Percentiles rank a stretch among this genome's conserved stretches.
Evolutionary conservation across 2,113 vertebrate genomes (phyloP).

Genomic region (Piprites chloris): DNA sequence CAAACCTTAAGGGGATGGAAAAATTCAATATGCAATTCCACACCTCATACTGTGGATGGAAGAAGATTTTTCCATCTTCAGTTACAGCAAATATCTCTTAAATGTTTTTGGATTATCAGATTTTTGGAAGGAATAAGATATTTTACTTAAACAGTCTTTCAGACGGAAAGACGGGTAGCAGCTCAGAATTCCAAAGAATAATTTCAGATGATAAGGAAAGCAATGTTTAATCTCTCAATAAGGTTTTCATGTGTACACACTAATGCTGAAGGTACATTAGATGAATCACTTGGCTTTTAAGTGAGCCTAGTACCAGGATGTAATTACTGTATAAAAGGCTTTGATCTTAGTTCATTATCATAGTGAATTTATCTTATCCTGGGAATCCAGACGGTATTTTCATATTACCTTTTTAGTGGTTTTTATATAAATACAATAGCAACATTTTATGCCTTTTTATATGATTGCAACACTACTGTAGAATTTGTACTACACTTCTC

Average conservation of each 20-base stretch:
- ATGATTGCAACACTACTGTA: neutral
- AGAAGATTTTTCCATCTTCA: neutral
- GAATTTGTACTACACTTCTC: neutral
- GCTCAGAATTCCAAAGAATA: neutral
- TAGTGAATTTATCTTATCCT: neutral
- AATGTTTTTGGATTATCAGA: neutral
- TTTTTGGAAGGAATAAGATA: neutral
- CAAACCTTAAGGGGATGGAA: neutral
- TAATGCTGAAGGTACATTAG: neutral
- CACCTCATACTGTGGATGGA: neutral
- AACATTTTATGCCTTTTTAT: neutral
- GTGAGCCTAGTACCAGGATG: neutral
- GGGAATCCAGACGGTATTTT: neutral
- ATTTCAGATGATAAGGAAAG: neutral
- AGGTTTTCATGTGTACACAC: neutral
- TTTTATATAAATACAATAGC: neutral
- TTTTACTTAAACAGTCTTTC: neutral
- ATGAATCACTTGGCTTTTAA: neutral
- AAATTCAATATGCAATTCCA: conserved; percentile 9
- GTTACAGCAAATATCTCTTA: neutral
- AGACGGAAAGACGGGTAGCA: neutral
- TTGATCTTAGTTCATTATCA: neutral
- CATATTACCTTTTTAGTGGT: neutral
- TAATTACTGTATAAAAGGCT: neutral
- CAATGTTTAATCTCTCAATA: neutral